Conservation (phyloP, 2,113 vertebrate genomes). For the Oreochromis spilurus region DNA sequence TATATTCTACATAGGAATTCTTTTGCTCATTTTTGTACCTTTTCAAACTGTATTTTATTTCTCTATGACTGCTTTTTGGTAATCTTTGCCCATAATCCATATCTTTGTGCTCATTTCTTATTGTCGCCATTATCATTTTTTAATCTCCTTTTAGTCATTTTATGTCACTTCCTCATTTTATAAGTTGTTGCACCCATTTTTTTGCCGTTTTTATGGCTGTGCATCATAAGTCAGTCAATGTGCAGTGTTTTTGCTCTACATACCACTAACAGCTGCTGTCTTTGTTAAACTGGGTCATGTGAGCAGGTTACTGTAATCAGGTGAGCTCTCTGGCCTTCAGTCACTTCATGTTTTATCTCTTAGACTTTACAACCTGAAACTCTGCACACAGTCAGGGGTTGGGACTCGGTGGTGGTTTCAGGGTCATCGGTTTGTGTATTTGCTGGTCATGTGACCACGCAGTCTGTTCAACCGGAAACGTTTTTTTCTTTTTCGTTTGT, state of each 20-base stretch:
- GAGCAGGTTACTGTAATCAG: background rate
- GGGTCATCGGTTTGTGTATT: background rate
- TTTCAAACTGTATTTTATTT: fast-evolving
- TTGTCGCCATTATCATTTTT: background rate
- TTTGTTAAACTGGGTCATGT: background rate
- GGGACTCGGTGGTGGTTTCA: background rate
- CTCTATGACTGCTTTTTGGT: fast-evolving
- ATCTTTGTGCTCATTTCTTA: background rate
- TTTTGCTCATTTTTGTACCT: background rate
- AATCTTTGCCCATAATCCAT: background rate
- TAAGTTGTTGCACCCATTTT: background rate
- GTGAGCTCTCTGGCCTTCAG: background rate
- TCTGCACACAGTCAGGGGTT: background rate
- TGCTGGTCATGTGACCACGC: background rate
- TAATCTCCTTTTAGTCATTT: background rate
- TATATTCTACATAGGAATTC: background rate
- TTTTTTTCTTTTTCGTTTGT: background rate
- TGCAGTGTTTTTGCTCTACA: background rate
- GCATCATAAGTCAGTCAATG: background rate
- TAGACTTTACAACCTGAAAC: background rate
- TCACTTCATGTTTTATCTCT: background rate
- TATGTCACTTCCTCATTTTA: fast-evolving
- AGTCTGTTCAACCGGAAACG: background rate
- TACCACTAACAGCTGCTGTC: background rate
- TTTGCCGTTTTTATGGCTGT: background rate